Evolutionary conservation across 2,797 vertebrate species (phyloP).

Genomic region (Nyctibius grandis): DNA sequence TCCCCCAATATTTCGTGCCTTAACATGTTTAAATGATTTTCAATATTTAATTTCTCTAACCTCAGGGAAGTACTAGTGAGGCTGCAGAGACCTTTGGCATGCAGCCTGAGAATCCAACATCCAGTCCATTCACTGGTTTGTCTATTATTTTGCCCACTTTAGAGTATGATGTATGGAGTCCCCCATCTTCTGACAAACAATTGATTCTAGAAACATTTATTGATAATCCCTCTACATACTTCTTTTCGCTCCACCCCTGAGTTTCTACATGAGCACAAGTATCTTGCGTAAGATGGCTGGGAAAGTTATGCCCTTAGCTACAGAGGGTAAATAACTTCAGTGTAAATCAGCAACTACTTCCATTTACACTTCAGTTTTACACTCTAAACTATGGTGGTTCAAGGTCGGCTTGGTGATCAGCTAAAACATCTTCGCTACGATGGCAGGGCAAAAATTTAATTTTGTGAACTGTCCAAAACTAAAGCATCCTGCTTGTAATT

Average conservation of each 20-base stretch:
- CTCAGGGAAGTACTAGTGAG: neutral
- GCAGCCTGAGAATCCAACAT: neutral
- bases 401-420: neutral
- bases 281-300: neutral
- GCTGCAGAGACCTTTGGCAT: neutral
- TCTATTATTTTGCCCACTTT: neutral
- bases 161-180: fast-evolving
- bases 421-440: neutral
- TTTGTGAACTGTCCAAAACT: neutral
- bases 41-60: neutral
- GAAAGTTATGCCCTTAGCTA: neutral
- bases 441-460: neutral
- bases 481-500: neutral
- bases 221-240: neutral
- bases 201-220: neutral
- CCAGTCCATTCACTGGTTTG: neutral
- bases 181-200: neutral
- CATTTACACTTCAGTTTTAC: neutral
- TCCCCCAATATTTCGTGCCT: neutral
- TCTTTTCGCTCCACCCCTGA: neutral
- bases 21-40: neutral
- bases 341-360: neutral
- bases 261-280: neutral
- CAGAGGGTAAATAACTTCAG: neutral
- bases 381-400: neutral